Conservation (phyloP, 2,888 invertebrate species). For the Dermolepida albohirtum region DNA sequence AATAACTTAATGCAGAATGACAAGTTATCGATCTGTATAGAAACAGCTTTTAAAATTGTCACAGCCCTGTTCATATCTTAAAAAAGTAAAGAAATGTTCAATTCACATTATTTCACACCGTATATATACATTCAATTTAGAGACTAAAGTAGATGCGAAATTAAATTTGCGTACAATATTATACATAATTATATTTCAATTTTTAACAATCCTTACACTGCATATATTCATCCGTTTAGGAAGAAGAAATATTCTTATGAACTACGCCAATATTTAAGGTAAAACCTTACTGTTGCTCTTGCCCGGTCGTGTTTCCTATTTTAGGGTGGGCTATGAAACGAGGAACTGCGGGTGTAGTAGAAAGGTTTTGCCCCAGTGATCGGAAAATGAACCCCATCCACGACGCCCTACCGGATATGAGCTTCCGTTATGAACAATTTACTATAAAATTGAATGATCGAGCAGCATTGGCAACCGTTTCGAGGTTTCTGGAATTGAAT, state of each 20-base stretch:
- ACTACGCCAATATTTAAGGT: slow-evolving; percentile 55
- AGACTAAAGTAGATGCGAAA: too few species aligned
- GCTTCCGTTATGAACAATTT: slow-evolving; percentile 90
- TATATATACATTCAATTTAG: too few species aligned
- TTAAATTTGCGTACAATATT: too few species aligned
- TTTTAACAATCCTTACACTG: slow-evolving; percentile 5
- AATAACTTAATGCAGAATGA: too few species aligned
- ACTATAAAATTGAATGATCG: slow-evolving; percentile 64
- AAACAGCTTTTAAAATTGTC: too few species aligned
- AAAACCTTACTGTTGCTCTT: slow-evolving; percentile 20
- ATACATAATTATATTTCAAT: background rate
- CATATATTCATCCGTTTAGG: background rate
- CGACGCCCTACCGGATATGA: slow-evolving; percentile 78
- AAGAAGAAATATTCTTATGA: slow-evolving; percentile 45
- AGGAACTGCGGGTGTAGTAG: slow-evolving; percentile 20
- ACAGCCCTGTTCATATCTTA: too few species aligned
- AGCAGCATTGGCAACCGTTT: slow-evolving; percentile 57
- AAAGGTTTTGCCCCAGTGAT: slow-evolving; percentile 32
- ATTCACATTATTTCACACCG: too few species aligned
- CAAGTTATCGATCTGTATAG: too few species aligned
- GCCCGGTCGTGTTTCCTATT: slow-evolving; percentile 30
- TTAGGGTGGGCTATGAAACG: slow-evolving; percentile 17
- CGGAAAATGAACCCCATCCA: slow-evolving; percentile 31
- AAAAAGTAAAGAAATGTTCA: too few species aligned
- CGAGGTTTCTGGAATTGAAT: slow-evolving; percentile 57